A percentile compares a stretch with the other conserved stretches of the same genome.
phyloP scores from a whole-genome alignment of 2,888 invertebrate genomes.

The Stenolophus ochropezus region DNA sequence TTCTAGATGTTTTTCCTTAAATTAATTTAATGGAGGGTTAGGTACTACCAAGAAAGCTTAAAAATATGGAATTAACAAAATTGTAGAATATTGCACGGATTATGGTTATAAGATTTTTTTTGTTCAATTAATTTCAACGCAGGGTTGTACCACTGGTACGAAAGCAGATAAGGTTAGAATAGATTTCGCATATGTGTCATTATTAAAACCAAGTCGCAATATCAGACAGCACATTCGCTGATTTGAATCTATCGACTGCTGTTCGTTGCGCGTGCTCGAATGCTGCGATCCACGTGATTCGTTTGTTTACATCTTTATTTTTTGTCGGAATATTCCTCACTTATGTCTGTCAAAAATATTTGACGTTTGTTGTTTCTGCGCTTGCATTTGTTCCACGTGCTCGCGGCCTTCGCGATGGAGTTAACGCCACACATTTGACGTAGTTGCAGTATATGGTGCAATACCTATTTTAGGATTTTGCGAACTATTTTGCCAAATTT shows the following conservation, averaged over 20 bases:
- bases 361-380: background rate
- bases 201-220: background rate
- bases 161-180: too few species aligned
- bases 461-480: background rate
- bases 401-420: background rate
- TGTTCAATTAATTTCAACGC: too few species aligned
- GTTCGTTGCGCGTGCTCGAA: background rate
- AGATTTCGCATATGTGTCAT: background rate
- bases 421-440: background rate
- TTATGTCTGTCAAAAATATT: slow-evolving; percentile 15
- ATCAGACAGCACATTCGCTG: background rate
- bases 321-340: slow-evolving; percentile 17
- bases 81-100: too few species aligned
- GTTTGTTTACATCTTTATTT: slow-evolving; percentile 32
- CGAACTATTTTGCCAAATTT: background rate
- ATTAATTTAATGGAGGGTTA: too few species aligned
- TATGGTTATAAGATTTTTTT: too few species aligned
- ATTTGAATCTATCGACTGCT: background rate
- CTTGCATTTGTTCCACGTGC: background rate
- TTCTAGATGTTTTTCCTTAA: too few species aligned
- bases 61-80: too few species aligned
- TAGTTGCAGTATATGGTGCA: slow-evolving; percentile 1
- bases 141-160: too few species aligned
- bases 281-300: slow-evolving; percentile 23
- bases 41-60: too few species aligned